phyloP scores from a whole-genome alignment of 2,797 vertebrate genomes.

The Sciaenops ocellatus region DNA sequence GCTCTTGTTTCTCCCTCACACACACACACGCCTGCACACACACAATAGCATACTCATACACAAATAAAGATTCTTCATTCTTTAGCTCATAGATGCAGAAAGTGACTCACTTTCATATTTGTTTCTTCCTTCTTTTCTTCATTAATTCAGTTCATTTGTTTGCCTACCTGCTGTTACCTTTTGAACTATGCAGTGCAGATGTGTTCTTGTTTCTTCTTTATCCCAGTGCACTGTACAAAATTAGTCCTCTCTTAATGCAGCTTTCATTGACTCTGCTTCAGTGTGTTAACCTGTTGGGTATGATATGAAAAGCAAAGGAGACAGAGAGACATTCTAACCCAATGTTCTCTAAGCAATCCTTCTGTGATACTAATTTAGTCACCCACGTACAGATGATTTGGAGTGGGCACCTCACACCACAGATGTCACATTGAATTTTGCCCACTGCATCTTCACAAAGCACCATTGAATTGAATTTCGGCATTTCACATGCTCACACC shows the following conservation, averaged over 20 bases:
- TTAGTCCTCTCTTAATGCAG: neutral
- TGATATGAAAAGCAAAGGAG: neutral
- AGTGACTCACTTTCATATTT: neutral
- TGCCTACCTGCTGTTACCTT: neutral
- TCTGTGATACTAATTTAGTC: neutral
- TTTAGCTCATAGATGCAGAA: neutral
- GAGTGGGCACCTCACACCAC: neutral
- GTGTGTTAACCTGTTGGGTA: neutral
- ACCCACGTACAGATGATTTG: neutral
- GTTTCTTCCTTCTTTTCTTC: neutral
- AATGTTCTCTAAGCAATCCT: neutral
- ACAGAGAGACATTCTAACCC: neutral
- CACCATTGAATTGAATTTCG: neutral
- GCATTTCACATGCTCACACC: neutral
- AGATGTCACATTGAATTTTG: neutral
- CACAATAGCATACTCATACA: neutral
- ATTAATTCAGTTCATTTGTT: neutral
- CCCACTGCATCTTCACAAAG: neutral
- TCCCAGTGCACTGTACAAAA: neutral
- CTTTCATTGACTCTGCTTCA: neutral
- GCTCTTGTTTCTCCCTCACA: neutral
- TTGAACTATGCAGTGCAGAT: neutral
- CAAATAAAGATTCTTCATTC: slow-evolving; percentile 27
- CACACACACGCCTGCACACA: neutral
- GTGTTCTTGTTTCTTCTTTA: neutral